Conservation (phyloP, 2,797 vertebrate genomes). For the Pseudocheirus occidentalis region DNA sequence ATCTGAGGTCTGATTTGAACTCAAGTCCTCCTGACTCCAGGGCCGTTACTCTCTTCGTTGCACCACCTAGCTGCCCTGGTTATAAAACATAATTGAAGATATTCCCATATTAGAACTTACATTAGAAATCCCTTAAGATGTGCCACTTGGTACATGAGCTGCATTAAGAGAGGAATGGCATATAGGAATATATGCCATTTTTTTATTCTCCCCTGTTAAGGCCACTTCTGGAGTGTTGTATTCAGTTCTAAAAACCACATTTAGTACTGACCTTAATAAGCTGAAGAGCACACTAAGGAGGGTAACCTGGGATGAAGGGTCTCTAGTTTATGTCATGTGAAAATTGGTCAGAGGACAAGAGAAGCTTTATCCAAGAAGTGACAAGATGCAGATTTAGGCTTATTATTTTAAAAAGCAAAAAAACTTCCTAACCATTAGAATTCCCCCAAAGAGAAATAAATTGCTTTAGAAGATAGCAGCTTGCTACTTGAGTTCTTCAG, state of each 20-base stretch:
- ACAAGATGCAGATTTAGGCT: neutral
- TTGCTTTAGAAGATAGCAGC: neutral
- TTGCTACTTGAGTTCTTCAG: neutral
- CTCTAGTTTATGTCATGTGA: neutral
- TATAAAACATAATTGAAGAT: neutral
- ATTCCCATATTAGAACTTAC: neutral
- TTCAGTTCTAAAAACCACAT: neutral
- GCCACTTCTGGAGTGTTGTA: neutral
- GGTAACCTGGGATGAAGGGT: neutral
- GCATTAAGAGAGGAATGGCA: neutral
- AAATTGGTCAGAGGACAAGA: neutral
- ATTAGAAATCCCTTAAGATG: neutral
- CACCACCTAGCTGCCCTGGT: neutral
- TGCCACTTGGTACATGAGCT: neutral
- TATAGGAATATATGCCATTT: too few relatives aligned
- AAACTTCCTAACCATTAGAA: neutral
- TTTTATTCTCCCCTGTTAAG: neutral
- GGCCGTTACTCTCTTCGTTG: too few relatives aligned
- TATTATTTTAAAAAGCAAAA: neutral
- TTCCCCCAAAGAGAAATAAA: neutral
- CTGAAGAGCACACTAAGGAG: neutral
- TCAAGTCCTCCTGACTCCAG: too few relatives aligned
- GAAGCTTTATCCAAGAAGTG: neutral
- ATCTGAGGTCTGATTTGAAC: too few relatives aligned
- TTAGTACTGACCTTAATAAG: neutral